phyloP scores from a whole-genome alignment of 2,113 vertebrate species.

The Hypocryptadius cinnamomeus region DNA sequence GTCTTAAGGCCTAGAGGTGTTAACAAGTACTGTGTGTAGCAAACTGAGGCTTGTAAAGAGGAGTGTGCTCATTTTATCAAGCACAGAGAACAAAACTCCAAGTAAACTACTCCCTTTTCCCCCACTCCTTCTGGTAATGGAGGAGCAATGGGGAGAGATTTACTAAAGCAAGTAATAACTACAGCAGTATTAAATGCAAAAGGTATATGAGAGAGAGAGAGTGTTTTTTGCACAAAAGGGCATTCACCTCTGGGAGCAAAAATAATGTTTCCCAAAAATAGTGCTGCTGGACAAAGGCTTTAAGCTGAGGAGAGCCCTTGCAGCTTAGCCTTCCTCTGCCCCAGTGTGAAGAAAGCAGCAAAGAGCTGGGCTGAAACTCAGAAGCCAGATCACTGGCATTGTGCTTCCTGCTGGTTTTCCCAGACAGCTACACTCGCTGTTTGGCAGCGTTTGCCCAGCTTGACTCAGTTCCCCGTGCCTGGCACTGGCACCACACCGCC shows the following conservation, averaged over 20 bases:
- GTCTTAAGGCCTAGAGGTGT: background rate
- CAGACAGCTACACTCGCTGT: rapidly evolving
- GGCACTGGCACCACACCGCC: background rate
- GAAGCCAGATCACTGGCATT: rapidly evolving
- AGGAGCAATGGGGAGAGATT: background rate
- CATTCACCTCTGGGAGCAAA: background rate
- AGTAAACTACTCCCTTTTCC: background rate
- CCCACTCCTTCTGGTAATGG: background rate
- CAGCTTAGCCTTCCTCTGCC: background rate
- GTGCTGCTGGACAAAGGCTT: background rate
- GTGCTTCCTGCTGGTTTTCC: rapidly evolving
- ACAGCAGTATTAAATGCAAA: background rate
- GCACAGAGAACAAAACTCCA: background rate
- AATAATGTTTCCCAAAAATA: background rate
- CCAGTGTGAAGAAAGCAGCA: background rate
- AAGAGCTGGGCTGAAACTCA: too few relatives aligned
- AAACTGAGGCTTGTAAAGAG: background rate
- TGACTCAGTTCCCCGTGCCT: rapidly evolving
- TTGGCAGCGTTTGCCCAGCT: background rate
- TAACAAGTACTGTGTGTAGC: background rate
- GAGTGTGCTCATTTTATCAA: background rate
- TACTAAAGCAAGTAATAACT: background rate
- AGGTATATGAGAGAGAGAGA: rapidly evolving
- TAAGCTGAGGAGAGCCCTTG: background rate
- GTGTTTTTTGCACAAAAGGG: background rate